Percentiles rank a stretch among this genome's conserved stretches.
Conservation (phyloP, 1,140 invertebrate genomes). For the Drosophila kanapiae region DNA sequence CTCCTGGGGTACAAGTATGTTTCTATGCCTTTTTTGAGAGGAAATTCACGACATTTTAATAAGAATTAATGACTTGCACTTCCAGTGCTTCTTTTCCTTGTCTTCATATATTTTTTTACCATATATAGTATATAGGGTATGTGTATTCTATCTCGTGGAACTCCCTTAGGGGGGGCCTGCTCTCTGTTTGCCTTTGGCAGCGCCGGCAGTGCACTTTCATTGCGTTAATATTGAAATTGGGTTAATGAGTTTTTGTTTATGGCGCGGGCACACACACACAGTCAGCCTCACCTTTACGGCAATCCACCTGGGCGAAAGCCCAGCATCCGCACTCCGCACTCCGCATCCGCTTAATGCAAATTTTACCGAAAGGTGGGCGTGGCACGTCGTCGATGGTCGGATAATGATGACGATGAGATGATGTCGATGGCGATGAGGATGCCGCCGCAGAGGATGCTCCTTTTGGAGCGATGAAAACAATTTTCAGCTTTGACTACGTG, state of each 20-base stretch:
- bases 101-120: not conserved
- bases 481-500: conserved; percentile 58
- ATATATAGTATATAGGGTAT: not conserved
- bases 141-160: not conserved
- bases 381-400: conserved; percentile 12
- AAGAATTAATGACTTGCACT: conserved; percentile 63
- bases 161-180: conserved; percentile 4
- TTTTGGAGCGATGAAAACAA: conserved; percentile 52
- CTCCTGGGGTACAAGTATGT: too few relatives aligned
- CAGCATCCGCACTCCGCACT: conserved; percentile 26
- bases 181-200: conserved; percentile 57
- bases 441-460: conserved; percentile 25
- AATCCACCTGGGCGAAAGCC: conserved; percentile 1
- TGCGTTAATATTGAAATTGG: conserved; percentile 79
- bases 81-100: conserved; percentile 12
- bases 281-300: conserved; percentile 10
- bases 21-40: not conserved
- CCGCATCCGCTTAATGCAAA: conserved; percentile 62
- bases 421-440: not conserved
- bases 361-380: conserved; percentile 33
- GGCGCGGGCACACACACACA: conserved; percentile 30
- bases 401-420: conserved; percentile 18
- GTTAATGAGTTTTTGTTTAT: conserved; percentile 83
- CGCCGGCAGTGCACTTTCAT: conserved; percentile 63
- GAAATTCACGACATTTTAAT: conserved; percentile 34